Conservation (phyloP, 2,113 vertebrate genomes). For the Pantherophis guttatus region DNA sequence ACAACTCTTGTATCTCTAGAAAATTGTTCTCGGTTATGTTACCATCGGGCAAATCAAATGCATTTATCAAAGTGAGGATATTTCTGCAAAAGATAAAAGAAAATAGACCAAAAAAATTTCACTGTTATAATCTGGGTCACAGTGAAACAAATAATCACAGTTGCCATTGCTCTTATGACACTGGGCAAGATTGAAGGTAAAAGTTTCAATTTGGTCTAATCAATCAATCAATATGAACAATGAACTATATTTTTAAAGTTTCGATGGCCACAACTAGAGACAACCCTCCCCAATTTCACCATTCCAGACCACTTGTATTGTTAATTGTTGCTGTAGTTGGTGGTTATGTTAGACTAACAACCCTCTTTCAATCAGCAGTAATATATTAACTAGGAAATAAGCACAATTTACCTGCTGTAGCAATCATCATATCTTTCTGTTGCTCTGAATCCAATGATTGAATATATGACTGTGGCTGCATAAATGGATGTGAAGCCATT, state of each 20-base stretch:
- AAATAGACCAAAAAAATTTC: not conserved
- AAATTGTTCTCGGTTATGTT: conserved; percentile 74
- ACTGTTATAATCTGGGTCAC: not conserved
- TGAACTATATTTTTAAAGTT: not conserved
- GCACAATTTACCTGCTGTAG: conserved; percentile 68
- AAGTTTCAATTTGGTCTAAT: not conserved
- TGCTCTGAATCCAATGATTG: conserved; percentile 95
- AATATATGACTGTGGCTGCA: conserved; percentile 90
- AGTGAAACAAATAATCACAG: not conserved
- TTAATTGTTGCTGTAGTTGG: not conserved
- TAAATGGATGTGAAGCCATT: conserved; percentile 93
- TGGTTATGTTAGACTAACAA: not conserved
- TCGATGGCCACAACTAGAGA: too few relatives aligned
- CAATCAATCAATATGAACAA: not conserved
- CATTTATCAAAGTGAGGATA: conserved; percentile 75
- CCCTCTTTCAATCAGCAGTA: not conserved
- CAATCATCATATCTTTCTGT: conserved; percentile 85
- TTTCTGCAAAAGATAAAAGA: conserved; percentile 67
- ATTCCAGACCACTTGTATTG: not conserved
- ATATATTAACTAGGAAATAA: not conserved
- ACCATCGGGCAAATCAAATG: conserved; percentile 74
- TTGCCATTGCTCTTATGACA: not conserved
- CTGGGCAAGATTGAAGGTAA: not conserved
- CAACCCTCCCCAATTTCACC: too few relatives aligned
- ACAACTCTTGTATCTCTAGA: conserved; percentile 45